phyloP scores from a whole-genome alignment of 1,140 invertebrate species.

The Drosophila jambulina region DNA sequence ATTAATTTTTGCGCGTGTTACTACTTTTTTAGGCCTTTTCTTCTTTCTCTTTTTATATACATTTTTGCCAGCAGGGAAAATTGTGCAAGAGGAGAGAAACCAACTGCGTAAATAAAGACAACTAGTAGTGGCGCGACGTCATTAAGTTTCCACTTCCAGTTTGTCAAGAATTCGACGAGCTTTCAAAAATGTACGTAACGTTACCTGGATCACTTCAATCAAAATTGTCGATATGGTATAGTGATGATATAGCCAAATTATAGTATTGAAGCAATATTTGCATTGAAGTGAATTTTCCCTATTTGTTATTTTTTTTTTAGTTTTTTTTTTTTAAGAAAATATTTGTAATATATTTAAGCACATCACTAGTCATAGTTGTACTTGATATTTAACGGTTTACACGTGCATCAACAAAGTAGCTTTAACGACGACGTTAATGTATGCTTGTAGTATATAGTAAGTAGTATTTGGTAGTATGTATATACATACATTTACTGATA shows the following conservation, averaged over 20 bases:
- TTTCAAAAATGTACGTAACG: conserved; percentile 29
- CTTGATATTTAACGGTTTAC: conserved; percentile 65
- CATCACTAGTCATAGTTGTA: conserved; percentile 18
- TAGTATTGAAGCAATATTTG: neutral
- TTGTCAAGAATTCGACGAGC: conserved; percentile 39
- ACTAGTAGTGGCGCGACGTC: conserved; percentile 55
- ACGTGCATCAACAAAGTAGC: conserved; percentile 68
- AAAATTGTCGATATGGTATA: neutral
- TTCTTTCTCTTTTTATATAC: neutral
- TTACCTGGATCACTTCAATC: conserved; percentile 13
- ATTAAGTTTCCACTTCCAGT: conserved; percentile 24
- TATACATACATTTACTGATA: conserved; percentile 14
- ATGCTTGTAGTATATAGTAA: conserved; percentile 2
- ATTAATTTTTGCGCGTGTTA: conserved; percentile 55
- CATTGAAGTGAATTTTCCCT: neutral
- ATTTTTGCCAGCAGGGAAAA: neutral
- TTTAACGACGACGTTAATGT: conserved; percentile 3
- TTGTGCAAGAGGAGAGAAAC: conserved; percentile 18
- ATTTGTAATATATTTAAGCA: neutral
- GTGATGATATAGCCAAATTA: neutral
- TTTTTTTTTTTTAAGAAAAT: neutral
- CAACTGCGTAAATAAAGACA: conserved; percentile 76
- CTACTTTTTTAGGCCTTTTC: conserved; percentile 21
- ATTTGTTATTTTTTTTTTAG: accelerated
- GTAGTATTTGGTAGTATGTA: conserved; percentile 4